Base-by-base conservation (phyloP, 1,140 invertebrate genomes). In the Hirudo medicinalis region DNA sequence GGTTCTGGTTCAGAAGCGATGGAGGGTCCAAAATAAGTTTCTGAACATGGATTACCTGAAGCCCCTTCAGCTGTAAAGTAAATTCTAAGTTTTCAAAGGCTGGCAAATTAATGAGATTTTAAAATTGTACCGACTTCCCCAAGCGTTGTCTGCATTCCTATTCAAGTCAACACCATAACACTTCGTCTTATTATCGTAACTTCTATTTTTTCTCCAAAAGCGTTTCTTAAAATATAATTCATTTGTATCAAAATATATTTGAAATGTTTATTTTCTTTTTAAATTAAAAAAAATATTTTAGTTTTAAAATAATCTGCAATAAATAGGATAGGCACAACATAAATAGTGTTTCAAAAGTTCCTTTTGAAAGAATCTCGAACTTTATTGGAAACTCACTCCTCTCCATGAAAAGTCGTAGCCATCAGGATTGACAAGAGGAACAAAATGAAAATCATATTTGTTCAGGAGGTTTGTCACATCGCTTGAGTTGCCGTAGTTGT, bases 361-460 rank as follows among this genome's bases (percentile, higher is more conserved):
- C 13, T 49, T 49, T 49, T 49, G 15, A 49, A 49, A 49, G 32
- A 2, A 6, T 36, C 32, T 36, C 32, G 32, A 36, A 36, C 2
- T 3, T 36, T 36, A 3, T 36, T 36, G 32, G 32, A 49, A 49
- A 63, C 57, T 13, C 29, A 70, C 69, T 17, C 2, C 36, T 11
- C 15, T 54, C 69, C 69, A 70, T 19, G 69, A 22, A 49, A 43
- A 70, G 1, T 54, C 53, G 69, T 70, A 70, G 11, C 83, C 83
- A 75, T 85, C 84, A 17, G 83, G 82, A 76, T 85, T 85, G 22
- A 82, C 76, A 0, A 84, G 76, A 54, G 84, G 84, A 22, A 83
- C 74, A 66, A 85, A 77, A 66, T 81, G 80, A 69, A 81, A 80
- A 70, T 83, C 80, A 72, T 82, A 80, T n/a, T 74, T 76, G 49